Conservation (phyloP, 2,888 invertebrate species). For the Chouioia cunea region DNA sequence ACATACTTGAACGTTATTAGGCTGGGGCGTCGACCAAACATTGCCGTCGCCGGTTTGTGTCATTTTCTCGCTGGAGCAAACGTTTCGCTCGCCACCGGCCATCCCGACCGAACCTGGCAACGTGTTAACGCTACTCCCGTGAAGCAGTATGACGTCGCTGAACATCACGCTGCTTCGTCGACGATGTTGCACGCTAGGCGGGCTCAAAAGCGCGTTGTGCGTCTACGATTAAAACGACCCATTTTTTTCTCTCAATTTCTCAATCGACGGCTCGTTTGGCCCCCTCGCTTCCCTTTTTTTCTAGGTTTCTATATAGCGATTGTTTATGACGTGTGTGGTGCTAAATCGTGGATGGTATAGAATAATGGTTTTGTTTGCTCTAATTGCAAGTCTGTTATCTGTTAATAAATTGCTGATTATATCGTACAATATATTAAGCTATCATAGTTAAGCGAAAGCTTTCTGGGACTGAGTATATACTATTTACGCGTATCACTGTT, state of each 20-base stretch:
- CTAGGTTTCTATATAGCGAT: neutral
- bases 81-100: constrained; percentile 71
- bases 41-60: constrained; percentile 86
- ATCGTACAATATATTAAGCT: neutral
- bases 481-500: neutral
- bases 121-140: constrained; percentile 71
- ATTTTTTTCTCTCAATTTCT: neutral
- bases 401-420: neutral
- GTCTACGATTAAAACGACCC: constrained; percentile 52
- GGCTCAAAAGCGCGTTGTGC: constrained; percentile 74
- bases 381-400: neutral
- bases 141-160: constrained; percentile 85
- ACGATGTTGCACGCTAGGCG: constrained; percentile 77
- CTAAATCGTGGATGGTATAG: neutral
- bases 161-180: constrained; percentile 90
- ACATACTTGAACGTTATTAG: constrained; percentile 62
- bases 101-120: constrained; percentile 59
- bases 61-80: constrained; percentile 90
- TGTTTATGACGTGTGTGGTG: neutral
- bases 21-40: constrained; percentile 71
- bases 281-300: neutral
- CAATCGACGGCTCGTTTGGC: neutral
- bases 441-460: neutral
- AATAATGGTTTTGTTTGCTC: neutral
- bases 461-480: neutral